Base-by-base conservation (phyloP, 2,888 invertebrate species). In the Melikaiella ostensackeni region DNA sequence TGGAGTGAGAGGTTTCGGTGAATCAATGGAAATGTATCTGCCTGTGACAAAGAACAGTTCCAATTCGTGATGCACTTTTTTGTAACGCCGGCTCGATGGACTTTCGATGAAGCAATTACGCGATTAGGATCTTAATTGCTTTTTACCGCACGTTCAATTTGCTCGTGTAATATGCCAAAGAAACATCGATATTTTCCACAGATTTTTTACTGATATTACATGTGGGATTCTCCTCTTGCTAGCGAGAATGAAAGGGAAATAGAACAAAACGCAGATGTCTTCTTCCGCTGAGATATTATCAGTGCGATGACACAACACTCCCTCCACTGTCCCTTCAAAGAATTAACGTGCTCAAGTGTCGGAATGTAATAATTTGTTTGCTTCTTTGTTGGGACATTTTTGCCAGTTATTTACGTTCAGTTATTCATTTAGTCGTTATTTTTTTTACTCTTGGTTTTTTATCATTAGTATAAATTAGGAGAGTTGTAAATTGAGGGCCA, bases 91-190 rank as follows among this genome's bases (percentile, higher is more conserved):
- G 7, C 42, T 70, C 30, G 66, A 24, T 19, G 50, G 11, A 70
- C 50, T 70, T 70, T 70, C 46, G 42, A 70, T 46, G 50, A 70
- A 70, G 50, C 70, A 70, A 50, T 70, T 70, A 70, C 11, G 50
- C 50, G 50, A 70, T 70, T 70, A 50, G 46, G 70, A 50, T 70
- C 50, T 70, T 50, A 70, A 70, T 70, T 70, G 30, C 50, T 70
- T 70, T 70, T 50, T 30, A 46, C 50, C 70, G 70, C 46, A 70
- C 50, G 70, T 50, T 70, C 70, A 70, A 70, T 70, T 70, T 70
- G 30, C 50, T 50, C 50, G 50, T 46, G 70, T 70, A 70, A 70
- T 70, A 2, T 50, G n/a, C 46, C 50, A 33, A n/a, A 30, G n/a
- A 70, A 70, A 70, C 70, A 33, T 33, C 50, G 70, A 70, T 66